Evolutionary conservation across 2,888 invertebrate genomes (phyloP).

Genomic region (Mystacides longicornis): DNA sequence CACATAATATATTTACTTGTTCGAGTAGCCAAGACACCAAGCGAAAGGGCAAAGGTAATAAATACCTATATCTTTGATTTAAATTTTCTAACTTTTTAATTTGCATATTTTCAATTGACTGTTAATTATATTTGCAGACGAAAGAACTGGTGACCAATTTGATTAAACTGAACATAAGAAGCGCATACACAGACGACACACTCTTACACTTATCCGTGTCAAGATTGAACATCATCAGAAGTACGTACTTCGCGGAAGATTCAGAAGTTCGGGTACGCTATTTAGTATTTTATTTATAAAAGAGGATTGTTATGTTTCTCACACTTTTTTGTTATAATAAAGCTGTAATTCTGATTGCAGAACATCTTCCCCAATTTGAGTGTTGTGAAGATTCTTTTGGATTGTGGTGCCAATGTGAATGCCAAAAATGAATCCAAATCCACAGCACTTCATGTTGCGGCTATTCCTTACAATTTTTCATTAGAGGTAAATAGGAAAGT

Average conservation of each 20-base stretch:
- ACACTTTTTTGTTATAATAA: too few relatives aligned
- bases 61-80: not conserved
- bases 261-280: constrained; percentile 43
- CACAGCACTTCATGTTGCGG: constrained; percentile 76
- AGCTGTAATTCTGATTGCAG: constrained; percentile 37
- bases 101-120: too few relatives aligned
- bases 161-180: constrained; percentile 58
- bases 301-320: too few relatives aligned
- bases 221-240: constrained; percentile 67
- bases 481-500: constrained; percentile 37
- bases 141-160: constrained; percentile 47
- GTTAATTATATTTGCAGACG: constrained; percentile 22
- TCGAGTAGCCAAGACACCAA: constrained; percentile 48
- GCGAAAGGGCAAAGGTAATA: constrained; percentile 35
- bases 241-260: constrained; percentile 67
- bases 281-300: too few relatives aligned
- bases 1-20: constrained; percentile 68
- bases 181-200: constrained; percentile 67
- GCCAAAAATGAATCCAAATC: constrained; percentile 68
- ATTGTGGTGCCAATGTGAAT: constrained; percentile 71
- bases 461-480: constrained; percentile 67
- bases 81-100: not conserved
- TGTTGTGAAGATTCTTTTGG: constrained; percentile 64
- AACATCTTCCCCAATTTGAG: constrained; percentile 65
- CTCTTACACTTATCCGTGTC: constrained; percentile 79